Conservation (phyloP, 2,888 invertebrate genomes). For the Hypena proboscidalis region DNA sequence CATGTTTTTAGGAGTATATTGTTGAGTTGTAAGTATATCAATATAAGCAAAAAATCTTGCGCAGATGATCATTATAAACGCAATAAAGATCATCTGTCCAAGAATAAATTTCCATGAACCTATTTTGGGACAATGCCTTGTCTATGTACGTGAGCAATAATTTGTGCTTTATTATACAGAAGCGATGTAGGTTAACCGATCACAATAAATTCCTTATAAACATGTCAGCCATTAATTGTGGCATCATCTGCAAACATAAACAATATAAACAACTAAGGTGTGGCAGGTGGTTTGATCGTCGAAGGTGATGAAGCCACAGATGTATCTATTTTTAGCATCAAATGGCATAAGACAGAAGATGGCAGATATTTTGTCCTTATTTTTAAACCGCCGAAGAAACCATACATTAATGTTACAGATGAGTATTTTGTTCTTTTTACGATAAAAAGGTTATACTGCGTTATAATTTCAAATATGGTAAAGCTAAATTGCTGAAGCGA, state of each 20-base stretch:
- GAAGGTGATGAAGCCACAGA: constrained; percentile 25
- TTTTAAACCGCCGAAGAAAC: constrained; percentile 11
- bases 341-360: constrained; percentile 14
- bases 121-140: too few species aligned
- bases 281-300: constrained; percentile 26
- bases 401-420: neutral
- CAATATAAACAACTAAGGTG: constrained; percentile 20
- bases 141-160: too few species aligned
- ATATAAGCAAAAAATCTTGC: too few species aligned
- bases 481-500: too few species aligned
- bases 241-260: constrained; percentile 20
- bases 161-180: too few species aligned
- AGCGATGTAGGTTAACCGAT: neutral
- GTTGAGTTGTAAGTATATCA: too few species aligned
- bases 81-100: too few species aligned
- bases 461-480: too few species aligned
- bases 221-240: constrained; percentile 14
- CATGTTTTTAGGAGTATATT: too few species aligned
- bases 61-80: too few species aligned
- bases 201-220: constrained; percentile 18
- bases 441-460: neutral
- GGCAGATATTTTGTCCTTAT: constrained; percentile 12
- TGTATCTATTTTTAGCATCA: constrained; percentile 25
- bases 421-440: neutral
- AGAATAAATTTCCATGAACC: too few species aligned